Base-by-base conservation (phyloP, 2,113 vertebrate genomes). In the Trogon melanurus region DNA sequence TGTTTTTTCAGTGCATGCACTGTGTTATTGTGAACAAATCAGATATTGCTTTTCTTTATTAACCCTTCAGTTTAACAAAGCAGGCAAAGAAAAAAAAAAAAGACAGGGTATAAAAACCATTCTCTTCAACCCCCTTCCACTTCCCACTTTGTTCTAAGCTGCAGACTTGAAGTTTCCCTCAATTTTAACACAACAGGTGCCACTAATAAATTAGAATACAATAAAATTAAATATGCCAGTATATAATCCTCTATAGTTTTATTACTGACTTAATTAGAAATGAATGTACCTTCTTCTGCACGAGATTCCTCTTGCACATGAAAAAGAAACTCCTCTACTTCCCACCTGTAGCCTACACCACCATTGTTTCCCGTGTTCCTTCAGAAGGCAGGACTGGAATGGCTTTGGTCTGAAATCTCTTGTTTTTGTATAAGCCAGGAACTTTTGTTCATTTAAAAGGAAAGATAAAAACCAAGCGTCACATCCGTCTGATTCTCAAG, bases 381-480 rank as follows among this genome's bases (percentile, higher is more conserved):
- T 84, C 94, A 89, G 36, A 74, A 91, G 67, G 34, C 75, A 62
- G 57, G 57, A 80, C 56, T 93, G 90, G 53, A 96, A 75, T 92
- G 79, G 57, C 56, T 91, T 89, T 73, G 58, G 72, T 69, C 48
- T 84, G 81, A 79, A 95, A 73, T 41, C 79, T 79, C 85, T 94
- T 92, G 94, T 79, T 96, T 93, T 97, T 97, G 95, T 97, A 96
- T 88, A 93, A 91, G 96, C 71, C 96, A 97, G 97, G 97, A 98
- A 98, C 91, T 96, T 91, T 95, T 89, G 95, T 71, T 91, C 70
- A 75, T 93, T 96, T 91, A 79, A 95, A 85, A 94, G 96, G 95
- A 97, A 96, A 98, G 94, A 97, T 97, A 97, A 97, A 95, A 50
- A 89, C 18, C 3, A 0, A 85, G 95, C 91, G 95, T 93, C 96